Percentiles rank a stretch among this genome's conserved stretches.
Conservation (phyloP, 2,888 invertebrate species). For the Netelia melanura region DNA sequence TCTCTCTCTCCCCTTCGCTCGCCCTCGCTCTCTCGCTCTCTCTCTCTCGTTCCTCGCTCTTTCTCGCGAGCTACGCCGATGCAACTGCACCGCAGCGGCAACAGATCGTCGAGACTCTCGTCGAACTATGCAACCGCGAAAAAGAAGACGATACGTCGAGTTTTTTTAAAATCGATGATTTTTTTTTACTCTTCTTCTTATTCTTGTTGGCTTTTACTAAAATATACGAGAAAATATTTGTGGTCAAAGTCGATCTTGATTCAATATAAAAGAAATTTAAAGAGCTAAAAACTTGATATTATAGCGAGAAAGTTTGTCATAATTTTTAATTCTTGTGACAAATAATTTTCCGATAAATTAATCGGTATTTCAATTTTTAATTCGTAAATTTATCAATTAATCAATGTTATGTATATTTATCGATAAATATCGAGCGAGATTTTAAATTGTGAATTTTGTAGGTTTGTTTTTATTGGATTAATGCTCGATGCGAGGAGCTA, state of each 20-base stretch:
- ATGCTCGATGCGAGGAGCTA: background rate
- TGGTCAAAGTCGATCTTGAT: background rate
- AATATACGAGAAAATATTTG: conserved; percentile 15
- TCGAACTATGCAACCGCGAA: conserved; percentile 68
- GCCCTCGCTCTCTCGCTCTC: conserved; percentile 47
- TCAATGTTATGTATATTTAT: no score
- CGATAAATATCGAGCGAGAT: background rate
- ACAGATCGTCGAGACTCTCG: conserved; percentile 58
- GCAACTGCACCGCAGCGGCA: conserved; percentile 66
- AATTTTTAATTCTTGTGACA: background rate
- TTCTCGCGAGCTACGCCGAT: conserved; percentile 55
- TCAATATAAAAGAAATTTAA: no score
- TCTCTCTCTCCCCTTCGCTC: conserved; percentile 6
- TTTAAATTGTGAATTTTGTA: background rate
- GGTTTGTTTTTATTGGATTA: conserved; percentile 10
- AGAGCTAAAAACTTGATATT: no score
- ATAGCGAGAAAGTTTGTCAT: no score
- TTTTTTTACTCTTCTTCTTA: background rate
- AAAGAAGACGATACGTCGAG: conserved; percentile 51
- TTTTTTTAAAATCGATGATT: conserved; percentile 41
- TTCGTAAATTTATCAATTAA: no score
- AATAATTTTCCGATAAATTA: background rate
- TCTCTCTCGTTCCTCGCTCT: conserved; percentile 42
- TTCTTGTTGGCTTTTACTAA: background rate
- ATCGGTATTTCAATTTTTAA: background rate